phyloP scores from a whole-genome alignment of 2,888 invertebrate species.

The Himalopsyche kuldschensis region DNA sequence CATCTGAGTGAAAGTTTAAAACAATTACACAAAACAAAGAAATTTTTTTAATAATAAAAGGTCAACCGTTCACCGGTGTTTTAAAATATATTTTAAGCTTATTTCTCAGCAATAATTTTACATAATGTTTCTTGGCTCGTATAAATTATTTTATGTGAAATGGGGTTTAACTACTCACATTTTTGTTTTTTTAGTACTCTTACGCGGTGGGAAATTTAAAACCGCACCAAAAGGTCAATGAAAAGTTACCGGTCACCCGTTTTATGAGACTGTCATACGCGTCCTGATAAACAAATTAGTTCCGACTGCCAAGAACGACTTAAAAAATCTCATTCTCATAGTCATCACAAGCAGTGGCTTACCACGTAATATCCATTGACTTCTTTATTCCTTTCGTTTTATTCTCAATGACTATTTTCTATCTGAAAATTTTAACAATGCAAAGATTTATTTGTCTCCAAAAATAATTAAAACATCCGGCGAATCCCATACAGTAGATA shows the following conservation, averaged over 20 bases:
- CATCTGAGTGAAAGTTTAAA: not conserved
- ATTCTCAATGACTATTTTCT: too few relatives aligned
- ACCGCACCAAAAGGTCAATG: not conserved
- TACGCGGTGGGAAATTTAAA: not conserved
- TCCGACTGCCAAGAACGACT: not conserved
- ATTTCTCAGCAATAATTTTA: not conserved
- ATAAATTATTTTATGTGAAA: not conserved
- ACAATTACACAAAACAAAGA: not conserved
- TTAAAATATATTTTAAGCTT: not conserved
- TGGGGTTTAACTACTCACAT: not conserved
- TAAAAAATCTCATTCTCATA: not conserved
- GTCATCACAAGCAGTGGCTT: too few relatives aligned
- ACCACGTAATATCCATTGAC: too few relatives aligned
- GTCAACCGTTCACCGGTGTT: not conserved
- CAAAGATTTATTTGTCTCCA: too few relatives aligned
- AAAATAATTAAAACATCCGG: too few relatives aligned
- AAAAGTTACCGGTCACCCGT: not conserved
- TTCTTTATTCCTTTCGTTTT: too few relatives aligned
- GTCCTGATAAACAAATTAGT: constrained; percentile 6
- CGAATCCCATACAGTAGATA: too few relatives aligned
- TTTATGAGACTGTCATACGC: not conserved
- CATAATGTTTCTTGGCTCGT: not conserved
- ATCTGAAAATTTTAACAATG: too few relatives aligned
- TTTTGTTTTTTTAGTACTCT: not conserved
- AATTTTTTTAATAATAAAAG: not conserved